These are phyloP conservation scores for Malthinus flaveolus DNA, from an alignment of 2,888 invertebrate species.

Conservation along the genomic window DNA sequence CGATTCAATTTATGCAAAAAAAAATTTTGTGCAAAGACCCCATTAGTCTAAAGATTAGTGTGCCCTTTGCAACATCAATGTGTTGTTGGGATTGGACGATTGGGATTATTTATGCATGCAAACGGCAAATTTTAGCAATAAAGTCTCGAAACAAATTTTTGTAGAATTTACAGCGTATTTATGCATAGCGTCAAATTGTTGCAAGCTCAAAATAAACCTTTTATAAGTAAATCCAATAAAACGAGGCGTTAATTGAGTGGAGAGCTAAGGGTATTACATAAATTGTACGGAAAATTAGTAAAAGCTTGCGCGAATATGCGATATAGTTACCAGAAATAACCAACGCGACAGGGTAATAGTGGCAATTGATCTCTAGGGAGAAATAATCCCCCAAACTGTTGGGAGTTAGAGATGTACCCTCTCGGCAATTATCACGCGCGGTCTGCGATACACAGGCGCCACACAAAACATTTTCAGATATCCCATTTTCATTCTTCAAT, in stretches of 20 bases:
- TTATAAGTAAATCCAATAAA: slow-evolving; percentile 3
- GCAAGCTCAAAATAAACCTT: not conserved
- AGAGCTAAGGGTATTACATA: slow-evolving; percentile 34
- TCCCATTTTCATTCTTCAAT: slow-evolving; percentile 29
- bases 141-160: too few species aligned
- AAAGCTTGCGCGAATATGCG: slow-evolving; percentile 34
- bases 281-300: slow-evolving; percentile 40
- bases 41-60: too few species aligned
- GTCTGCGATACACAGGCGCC: slow-evolving; percentile 40
- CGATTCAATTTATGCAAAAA: too few species aligned
- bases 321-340: slow-evolving; percentile 42
- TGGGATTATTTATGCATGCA: too few species aligned
- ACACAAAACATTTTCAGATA: slow-evolving; percentile 32
- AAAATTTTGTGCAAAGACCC: too few species aligned
- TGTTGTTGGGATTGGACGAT: too few species aligned
- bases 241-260: slow-evolving; percentile 10
- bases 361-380: slow-evolving; percentile 53
- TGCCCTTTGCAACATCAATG: too few species aligned
- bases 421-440: slow-evolving; percentile 47
- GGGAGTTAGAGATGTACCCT: slow-evolving; percentile 47
- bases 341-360: slow-evolving; percentile 53
- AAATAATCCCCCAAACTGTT: slow-evolving; percentile 51
- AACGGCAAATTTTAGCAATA: too few species aligned
- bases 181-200: not conserved
- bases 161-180: too few species aligned